These are phyloP conservation scores for Gobiocypris rarus DNA, from an alignment of 2,113 vertebrate genomes.

Conservation along the genomic window DNA sequence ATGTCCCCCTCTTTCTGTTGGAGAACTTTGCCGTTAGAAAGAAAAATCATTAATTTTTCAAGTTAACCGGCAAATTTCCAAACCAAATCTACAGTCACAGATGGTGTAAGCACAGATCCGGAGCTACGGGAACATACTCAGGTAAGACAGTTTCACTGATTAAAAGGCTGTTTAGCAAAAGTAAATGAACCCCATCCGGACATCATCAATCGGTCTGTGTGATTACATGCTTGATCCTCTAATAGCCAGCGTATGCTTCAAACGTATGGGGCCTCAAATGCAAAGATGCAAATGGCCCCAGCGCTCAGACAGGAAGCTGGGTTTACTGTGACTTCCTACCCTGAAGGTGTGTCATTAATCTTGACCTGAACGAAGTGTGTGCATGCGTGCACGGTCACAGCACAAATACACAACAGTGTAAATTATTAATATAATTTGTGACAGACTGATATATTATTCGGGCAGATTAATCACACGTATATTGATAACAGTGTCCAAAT, in stretches of 20 bases:
- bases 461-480: neutral
- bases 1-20: neutral
- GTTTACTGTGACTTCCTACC: constrained; percentile 57
- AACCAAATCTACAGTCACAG: neutral
- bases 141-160: neutral
- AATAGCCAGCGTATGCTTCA: constrained; percentile 67
- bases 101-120: neutral
- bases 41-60: neutral
- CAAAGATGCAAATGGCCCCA: constrained; percentile 66
- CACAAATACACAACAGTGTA: neutral
- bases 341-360: constrained; percentile 62
- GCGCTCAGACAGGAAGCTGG: constrained; percentile 59
- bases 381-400: neutral
- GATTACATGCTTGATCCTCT: constrained; percentile 55
- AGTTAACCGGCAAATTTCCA: neutral
- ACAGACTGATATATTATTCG: neutral
- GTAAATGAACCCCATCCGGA: constrained; percentile 46
- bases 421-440: neutral
- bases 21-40: neutral
- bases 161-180: constrained; percentile 46
- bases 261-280: constrained; percentile 58
- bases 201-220: constrained; percentile 48
- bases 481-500: no score
- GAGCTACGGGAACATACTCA: neutral
- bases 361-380: constrained; percentile 30